Conservation (phyloP, 2,797 vertebrate species). For the Pipistrellus pygmaeus region DNA sequence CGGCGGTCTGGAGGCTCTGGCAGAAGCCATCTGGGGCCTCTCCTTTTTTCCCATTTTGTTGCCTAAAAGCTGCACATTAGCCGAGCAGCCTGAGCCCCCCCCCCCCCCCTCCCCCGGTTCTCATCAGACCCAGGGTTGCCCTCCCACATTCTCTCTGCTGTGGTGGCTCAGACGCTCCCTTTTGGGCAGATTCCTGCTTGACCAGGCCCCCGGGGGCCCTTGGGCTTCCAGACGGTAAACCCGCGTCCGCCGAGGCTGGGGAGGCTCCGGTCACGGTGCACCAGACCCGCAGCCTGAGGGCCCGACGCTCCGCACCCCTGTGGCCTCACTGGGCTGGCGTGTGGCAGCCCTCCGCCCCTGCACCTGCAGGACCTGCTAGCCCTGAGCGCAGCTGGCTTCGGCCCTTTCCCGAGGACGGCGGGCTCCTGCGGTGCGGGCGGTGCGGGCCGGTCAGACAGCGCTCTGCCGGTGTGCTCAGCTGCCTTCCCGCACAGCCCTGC, state of each 20-base stretch:
- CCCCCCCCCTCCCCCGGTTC: background rate
- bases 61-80: constrained; percentile 73
- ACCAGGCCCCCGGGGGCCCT: background rate
- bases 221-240: background rate
- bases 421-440: fast-evolving
- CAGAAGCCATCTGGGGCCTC: constrained; percentile 77
- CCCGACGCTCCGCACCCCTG: fast-evolving
- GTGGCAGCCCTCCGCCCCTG: background rate
- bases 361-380: background rate
- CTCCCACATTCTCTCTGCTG: background rate
- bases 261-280: background rate
- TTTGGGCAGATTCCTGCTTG: background rate
- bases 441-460: no score
- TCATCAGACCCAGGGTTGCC: background rate
- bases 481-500: no score
- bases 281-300: background rate
- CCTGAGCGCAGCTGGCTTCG: background rate
- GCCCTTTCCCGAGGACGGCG: background rate
- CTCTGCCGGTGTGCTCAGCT: no score
- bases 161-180: fast-evolving
- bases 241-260: background rate
- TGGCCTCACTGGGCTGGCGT: background rate
- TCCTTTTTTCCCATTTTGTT: constrained; percentile 34
- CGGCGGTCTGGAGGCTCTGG: constrained; percentile 74
- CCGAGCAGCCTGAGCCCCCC: constrained; percentile 51